phyloP scores from a whole-genome alignment of 2,797 vertebrate species.

The Coracias cyanogaster region DNA sequence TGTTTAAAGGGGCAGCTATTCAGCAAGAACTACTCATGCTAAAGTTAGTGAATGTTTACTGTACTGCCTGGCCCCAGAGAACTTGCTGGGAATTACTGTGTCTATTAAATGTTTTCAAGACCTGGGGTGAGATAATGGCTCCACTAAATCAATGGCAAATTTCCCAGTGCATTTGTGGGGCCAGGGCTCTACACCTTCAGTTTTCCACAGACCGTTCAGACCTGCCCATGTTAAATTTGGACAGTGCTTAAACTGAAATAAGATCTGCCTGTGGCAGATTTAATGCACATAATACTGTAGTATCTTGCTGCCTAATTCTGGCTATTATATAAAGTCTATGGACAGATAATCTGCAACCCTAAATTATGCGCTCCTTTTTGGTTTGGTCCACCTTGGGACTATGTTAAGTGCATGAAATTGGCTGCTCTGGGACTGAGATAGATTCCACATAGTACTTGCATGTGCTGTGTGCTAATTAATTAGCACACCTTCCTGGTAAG shows the following conservation, averaged over 20 bases:
- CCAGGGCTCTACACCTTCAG: neutral
- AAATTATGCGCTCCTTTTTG: neutral
- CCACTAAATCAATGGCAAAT: neutral
- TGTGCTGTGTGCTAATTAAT: neutral
- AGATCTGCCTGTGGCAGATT: neutral
- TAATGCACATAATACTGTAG: neutral
- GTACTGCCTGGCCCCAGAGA: neutral
- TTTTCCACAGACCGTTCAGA: neutral
- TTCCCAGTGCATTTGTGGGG: neutral
- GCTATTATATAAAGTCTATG: neutral
- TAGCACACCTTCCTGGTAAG: neutral
- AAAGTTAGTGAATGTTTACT: neutral
- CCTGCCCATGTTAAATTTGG: neutral
- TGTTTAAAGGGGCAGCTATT: neutral
- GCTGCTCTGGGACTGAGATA: neutral
- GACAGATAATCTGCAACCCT: neutral
- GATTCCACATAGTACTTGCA: neutral
- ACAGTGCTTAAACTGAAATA: neutral
- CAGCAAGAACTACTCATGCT: neutral
- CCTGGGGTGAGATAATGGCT: neutral
- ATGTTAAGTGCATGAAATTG: neutral
- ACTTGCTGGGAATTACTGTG: neutral
- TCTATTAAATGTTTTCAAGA: neutral
- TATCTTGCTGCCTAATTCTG: neutral
- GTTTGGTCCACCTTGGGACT: neutral